Percentiles rank a stretch among this genome's conserved stretches.
These are phyloP conservation scores for Nothobranchius kuhntae DNA, from an alignment of 2,113 vertebrate species.

Conservation along the genomic window DNA sequence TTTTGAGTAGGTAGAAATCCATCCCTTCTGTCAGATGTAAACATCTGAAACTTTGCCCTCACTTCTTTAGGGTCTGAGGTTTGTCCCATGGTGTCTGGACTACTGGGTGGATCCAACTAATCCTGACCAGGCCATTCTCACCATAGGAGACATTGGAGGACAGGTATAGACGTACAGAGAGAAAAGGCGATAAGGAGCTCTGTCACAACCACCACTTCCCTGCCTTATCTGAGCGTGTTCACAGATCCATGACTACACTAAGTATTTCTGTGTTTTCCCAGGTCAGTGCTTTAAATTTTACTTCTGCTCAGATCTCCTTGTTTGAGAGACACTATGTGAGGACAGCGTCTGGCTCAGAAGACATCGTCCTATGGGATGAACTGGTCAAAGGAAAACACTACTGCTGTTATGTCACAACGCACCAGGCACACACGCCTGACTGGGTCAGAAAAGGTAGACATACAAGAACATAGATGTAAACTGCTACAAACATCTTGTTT, in stretches of 20 bases:
- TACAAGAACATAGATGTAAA: not conserved
- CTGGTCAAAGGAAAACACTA: slow-evolving; percentile 77
- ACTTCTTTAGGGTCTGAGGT: slow-evolving; percentile 70
- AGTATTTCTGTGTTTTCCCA: slow-evolving; percentile 49
- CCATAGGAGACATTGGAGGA: slow-evolving; percentile 82
- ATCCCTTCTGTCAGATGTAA: too few species aligned
- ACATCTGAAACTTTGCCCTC: too few species aligned
- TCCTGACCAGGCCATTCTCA: slow-evolving; percentile 78
- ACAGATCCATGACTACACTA: not conserved
- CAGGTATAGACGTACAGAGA: slow-evolving; percentile 68
- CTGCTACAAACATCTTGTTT: not conserved
- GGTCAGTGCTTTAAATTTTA: slow-evolving; percentile 79
- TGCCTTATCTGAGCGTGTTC: not conserved
- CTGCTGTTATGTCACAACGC: slow-evolving; percentile 75
- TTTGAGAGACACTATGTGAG: slow-evolving; percentile 68
- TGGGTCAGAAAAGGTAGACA: slow-evolving; percentile 86
- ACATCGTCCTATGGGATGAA: slow-evolving; percentile 80
- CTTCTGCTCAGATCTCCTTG: slow-evolving; percentile 72
- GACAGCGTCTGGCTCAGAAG: slow-evolving; percentile 64
- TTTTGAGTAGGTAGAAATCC: too few species aligned
- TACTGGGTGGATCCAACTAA: slow-evolving; percentile 80
- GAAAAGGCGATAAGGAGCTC: not conserved
- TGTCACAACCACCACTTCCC: not conserved
- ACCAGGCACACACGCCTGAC: slow-evolving; percentile 74
- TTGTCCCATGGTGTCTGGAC: slow-evolving; percentile 78